Conservation (phyloP, 2,888 invertebrate species). For the Synanthedon myopaeformis region DNA sequence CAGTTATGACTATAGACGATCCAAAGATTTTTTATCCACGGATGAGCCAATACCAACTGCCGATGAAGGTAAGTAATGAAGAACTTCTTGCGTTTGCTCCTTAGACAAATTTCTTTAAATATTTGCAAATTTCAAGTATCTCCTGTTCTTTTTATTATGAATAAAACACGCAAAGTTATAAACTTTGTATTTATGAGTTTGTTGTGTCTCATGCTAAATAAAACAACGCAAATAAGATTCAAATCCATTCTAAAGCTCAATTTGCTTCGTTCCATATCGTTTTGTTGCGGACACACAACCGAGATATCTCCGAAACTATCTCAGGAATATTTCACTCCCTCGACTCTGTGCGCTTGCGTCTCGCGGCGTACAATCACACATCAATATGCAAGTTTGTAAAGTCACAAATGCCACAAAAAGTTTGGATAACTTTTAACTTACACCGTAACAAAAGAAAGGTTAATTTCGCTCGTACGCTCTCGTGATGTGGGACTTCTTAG, state of each 20-base stretch:
- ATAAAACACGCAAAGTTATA: neutral
- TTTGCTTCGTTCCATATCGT: conserved; percentile 54
- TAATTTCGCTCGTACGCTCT: conserved; percentile 1
- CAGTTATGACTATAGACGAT: too few species aligned
- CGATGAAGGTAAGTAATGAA: too few species aligned
- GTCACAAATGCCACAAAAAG: neutral
- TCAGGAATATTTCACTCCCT: conserved; percentile 48
- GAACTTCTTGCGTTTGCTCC: too few species aligned
- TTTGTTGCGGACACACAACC: conserved; percentile 47
- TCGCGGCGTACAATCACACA: conserved; percentile 13
- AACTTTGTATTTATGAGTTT: neutral
- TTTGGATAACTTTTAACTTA: neutral
- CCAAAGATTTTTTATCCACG: too few species aligned
- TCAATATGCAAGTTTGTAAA: neutral
- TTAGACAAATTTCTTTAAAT: too few species aligned
- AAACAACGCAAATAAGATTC: conserved; percentile 16
- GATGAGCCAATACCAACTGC: too few species aligned
- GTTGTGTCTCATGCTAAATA: neutral
- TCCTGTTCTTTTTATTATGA: too few species aligned
- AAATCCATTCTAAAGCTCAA: conserved; percentile 43
- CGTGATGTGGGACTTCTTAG: conserved; percentile 8
- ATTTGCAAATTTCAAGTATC: too few species aligned
- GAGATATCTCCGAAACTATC: conserved; percentile 57
- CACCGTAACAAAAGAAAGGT: conserved; percentile 2
- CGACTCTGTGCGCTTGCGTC: conserved; percentile 19